Evolutionary conservation across 1,140 invertebrate genomes (phyloP), one percentile per base, ranked within the genome.

Genomic region (Medauroidea extradentata): DNA sequence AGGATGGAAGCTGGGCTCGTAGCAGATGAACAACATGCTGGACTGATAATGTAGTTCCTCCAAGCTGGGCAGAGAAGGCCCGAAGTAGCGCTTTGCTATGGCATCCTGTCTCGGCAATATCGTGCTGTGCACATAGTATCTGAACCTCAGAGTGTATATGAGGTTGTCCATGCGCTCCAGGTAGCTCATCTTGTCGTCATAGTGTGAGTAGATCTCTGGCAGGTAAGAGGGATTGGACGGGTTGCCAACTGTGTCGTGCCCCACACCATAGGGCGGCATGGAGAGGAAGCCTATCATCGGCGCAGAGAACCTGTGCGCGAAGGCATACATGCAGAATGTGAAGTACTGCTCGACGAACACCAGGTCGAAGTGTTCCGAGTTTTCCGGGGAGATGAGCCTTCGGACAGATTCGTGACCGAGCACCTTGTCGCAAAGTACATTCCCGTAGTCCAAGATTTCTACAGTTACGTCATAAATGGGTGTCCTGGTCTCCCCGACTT

Each of bases 201-300:
- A 16, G 0, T 16, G 21, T 1, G 24, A 8, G 8, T 53, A 44
- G 46, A 46, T 41, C 19, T 53, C 48, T 5, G 34, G 14, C 16
- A 54, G 25, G 18, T 53, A 62, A 0, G 61, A 43, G n/a, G 61
- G 61, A 23, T 53, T 59, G 50, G 46, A 42, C 9, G 44, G 51
- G 38, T 11, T 53, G n/a, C 51, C 51, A 5, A 53, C 51, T 2
- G 51, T 29, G 16, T 19, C 25, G 11, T 23, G 25, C 3, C 18
- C 21, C 3, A 11, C 14, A 7, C 9, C 1, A 53, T 19, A 23
- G 25, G 14, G 13, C 11, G 24, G 24, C 25, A 53, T 19, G 3
- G 51, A 38, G 13, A 18, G 34, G 5, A 53, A 29, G 13, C 25
- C 25, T 29, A 53, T 53, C 2, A 53, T 19, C 2, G 51, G 51